Evolutionary conservation across 2,797 vertebrate species (phyloP).

Genomic region (Urocyon cinereoargenteus): DNA sequence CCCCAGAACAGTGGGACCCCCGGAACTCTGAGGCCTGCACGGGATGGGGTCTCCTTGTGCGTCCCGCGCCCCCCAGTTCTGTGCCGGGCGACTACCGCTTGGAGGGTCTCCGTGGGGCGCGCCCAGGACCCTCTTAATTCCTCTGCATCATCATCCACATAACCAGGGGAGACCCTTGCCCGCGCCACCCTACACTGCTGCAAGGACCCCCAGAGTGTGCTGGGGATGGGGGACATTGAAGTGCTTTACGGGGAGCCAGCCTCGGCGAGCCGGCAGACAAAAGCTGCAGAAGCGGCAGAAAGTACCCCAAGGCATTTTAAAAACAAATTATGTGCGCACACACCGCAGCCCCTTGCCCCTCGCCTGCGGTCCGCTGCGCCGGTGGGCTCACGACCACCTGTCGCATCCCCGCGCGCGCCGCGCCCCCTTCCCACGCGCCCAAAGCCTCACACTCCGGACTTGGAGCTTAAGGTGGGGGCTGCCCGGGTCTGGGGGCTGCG

Average conservation of each 20-base stretch:
- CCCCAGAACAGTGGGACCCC: background rate
- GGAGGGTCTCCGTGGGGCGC: background rate
- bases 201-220: background rate
- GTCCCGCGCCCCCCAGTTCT: background rate
- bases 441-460: background rate
- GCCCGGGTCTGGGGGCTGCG: conserved; percentile 8
- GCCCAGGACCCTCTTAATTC: background rate
- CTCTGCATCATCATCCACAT: conserved; percentile 13
- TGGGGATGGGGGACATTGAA: background rate
- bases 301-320: conserved; percentile 1
- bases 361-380: background rate
- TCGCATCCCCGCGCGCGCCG: background rate
- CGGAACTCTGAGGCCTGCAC: background rate
- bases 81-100: background rate
- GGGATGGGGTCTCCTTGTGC: background rate
- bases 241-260: background rate
- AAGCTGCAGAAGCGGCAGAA: background rate
- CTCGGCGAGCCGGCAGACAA: background rate
- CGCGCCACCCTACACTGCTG: background rate
- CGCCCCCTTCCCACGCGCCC: background rate
- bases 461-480: background rate
- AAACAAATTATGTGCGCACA: background rate
- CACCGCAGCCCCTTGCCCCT: background rate
- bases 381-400: conserved; percentile 83
- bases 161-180: background rate